A percentile compares a stretch with the other conserved stretches of the same genome.
phyloP scores from a whole-genome alignment of 2,888 invertebrate genomes.

The Melanotus villosus region DNA sequence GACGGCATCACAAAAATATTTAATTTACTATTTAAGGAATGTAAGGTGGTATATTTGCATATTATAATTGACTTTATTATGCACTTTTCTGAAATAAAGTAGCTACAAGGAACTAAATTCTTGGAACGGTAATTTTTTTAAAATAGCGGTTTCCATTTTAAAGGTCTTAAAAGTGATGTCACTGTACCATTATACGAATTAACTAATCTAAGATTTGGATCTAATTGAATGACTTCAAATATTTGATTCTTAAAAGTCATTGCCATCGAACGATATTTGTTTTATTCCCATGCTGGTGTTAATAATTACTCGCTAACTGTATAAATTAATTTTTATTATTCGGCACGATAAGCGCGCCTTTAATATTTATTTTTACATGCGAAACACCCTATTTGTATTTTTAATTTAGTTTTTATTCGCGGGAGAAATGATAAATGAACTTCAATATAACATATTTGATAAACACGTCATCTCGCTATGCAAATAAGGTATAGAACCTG shows the following conservation, averaged over 20 bases:
- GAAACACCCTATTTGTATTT: conserved; percentile 9
- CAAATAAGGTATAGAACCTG: conserved; percentile 23
- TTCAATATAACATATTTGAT: conserved; percentile 30
- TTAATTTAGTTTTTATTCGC: conserved; percentile 24
- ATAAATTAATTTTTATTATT: not conserved
- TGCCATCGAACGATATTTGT: not conserved
- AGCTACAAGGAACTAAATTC: conserved; percentile 6
- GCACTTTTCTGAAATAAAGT: not conserved
- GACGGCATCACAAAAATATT: no score
- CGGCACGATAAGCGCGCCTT: not conserved
- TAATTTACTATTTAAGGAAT: not conserved
- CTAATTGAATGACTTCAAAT: not conserved
- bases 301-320: not conserved
- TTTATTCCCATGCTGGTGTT: not conserved
- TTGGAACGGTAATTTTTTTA: not conserved
- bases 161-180: not conserved
- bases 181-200: not conserved
- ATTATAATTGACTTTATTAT: not conserved
- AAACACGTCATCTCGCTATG: conserved; percentile 28
- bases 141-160: not conserved
- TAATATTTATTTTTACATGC: not conserved
- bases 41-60: conserved; percentile 8
- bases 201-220: not conserved
- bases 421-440: conserved; percentile 26
- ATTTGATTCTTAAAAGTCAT: conserved; percentile 12